A percentile compares a stretch with the other conserved stretches of the same genome.
phyloP scores from a whole-genome alignment of 2,797 vertebrate genomes.

The Phoeniculus purpureus region DNA sequence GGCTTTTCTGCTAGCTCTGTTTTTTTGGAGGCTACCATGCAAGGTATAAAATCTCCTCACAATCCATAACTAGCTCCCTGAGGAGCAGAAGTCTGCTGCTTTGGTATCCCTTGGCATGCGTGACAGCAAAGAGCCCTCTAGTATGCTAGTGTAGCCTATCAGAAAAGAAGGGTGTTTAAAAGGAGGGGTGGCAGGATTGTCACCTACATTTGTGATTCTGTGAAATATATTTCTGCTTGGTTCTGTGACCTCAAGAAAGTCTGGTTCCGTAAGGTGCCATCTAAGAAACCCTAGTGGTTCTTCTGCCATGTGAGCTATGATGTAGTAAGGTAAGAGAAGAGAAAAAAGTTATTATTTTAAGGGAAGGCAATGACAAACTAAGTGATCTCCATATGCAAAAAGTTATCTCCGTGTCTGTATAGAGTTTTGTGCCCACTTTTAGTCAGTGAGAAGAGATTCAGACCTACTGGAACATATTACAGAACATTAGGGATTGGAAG shows the following conservation, averaged over 20 bases:
- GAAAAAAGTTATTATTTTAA: neutral
- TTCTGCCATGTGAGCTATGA: neutral
- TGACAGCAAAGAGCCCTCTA: neutral
- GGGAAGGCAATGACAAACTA: neutral
- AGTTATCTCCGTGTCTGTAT: neutral
- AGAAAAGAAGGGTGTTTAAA: neutral
- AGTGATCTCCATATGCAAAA: neutral
- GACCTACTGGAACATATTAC: neutral
- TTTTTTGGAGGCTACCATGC: neutral
- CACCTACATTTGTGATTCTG: neutral
- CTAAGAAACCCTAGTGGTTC: neutral
- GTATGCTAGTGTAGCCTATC: neutral
- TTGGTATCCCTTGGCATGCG: neutral
- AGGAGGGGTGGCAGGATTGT: neutral
- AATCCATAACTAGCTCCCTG: neutral
- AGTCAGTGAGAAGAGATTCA: neutral
- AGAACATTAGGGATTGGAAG: too few relatives aligned
- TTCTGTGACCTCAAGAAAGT: neutral
- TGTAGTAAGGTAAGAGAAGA: neutral
- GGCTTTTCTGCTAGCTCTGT: constrained; percentile 1
- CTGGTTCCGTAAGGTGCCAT: neutral
- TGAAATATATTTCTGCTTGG: neutral
- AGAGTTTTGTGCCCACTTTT: neutral
- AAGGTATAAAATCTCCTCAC: neutral
- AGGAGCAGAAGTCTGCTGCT: neutral